Evolutionary conservation across 2,113 vertebrate genomes (phyloP).

Genomic region (Amphilophus citrinellus): DNA sequence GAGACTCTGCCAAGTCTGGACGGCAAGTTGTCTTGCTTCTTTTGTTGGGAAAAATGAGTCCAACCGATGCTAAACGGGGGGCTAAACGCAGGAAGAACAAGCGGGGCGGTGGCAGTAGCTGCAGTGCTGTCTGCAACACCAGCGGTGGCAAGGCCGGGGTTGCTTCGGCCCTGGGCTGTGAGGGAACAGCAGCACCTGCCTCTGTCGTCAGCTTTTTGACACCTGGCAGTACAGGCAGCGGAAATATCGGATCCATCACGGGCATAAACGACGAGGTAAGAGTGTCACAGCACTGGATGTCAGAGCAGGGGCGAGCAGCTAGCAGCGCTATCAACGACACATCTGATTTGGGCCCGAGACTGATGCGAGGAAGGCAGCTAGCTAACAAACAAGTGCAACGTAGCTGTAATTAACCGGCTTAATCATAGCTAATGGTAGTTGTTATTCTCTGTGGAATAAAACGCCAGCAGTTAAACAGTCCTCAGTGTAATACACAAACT

Average conservation of each 20-base stretch:
- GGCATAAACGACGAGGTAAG: constrained; percentile 85
- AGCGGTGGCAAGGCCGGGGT: constrained; percentile 85
- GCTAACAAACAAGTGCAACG: constrained; percentile 25
- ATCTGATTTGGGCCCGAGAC: constrained; percentile 66
- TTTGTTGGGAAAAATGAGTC: constrained; percentile 86
- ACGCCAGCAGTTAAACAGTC: background rate
- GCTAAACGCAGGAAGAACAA: constrained; percentile 97
- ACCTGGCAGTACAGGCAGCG: constrained; percentile 65
- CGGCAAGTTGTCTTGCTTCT: constrained; percentile 75
- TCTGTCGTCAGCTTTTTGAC: constrained; percentile 79
- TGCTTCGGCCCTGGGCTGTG: constrained; percentile 82
- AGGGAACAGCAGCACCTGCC: constrained; percentile 77
- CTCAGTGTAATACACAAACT: background rate
- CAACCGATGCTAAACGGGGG: constrained; percentile 95
- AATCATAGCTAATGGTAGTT: background rate
- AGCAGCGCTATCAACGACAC: constrained; percentile 63
- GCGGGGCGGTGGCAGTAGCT: constrained; percentile 90
- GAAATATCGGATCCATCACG: constrained; percentile 72
- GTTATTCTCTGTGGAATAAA: background rate
- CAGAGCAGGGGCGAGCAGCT: constrained; percentile 18
- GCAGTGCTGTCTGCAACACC: constrained; percentile 82
- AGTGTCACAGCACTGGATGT: constrained; percentile 35
- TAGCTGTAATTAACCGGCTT: constrained; percentile 11
- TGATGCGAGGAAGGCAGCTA: constrained; percentile 49
- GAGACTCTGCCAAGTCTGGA: constrained; percentile 66